phyloP scores from a whole-genome alignment of 2,888 invertebrate genomes.

The Mesorhabditis sp. region DNA sequence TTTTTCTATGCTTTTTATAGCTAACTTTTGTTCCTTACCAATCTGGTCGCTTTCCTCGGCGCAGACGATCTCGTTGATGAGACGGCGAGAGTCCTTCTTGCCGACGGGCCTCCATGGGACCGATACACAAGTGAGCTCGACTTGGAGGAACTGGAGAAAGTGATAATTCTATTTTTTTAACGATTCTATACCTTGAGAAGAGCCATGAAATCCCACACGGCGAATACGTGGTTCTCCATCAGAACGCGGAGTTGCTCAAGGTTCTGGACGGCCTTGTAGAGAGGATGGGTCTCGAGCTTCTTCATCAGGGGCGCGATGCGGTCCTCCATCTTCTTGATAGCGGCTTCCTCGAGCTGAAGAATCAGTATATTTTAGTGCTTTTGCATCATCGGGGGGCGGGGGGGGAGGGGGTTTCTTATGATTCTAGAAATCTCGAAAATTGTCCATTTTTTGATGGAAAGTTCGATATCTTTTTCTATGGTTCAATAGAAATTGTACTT shows the following conservation, averaged over 20 bases:
- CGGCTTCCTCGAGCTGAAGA: neutral
- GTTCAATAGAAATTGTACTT: too few relatives aligned
- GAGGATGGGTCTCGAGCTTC: conserved; percentile 19
- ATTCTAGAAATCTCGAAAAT: too few relatives aligned
- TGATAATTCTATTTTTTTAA: neutral
- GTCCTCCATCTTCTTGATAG: neutral
- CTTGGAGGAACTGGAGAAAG: conserved; percentile 16
- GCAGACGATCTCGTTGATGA: conserved; percentile 26
- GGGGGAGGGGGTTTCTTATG: too few relatives aligned
- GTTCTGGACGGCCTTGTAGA: conserved; percentile 24
- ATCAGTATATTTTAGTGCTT: too few relatives aligned
- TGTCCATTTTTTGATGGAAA: too few relatives aligned
- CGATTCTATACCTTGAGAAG: conserved; percentile 18
- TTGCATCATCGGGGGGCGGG: too few relatives aligned
- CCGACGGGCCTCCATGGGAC: conserved; percentile 22
- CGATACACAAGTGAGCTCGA: conserved; percentile 18
- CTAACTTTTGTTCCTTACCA: neutral
- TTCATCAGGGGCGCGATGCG: conserved; percentile 5
- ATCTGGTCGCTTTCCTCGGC: conserved; percentile 18
- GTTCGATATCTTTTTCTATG: too few relatives aligned
- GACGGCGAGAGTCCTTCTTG: conserved; percentile 12
- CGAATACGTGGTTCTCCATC: conserved; percentile 27
- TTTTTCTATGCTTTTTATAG: too few relatives aligned
- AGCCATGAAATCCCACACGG: conserved; percentile 29
- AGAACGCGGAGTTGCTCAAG: conserved; percentile 21